phyloP scores from a whole-genome alignment of 2,113 vertebrate species.

The Rhabdornis inornatus region DNA sequence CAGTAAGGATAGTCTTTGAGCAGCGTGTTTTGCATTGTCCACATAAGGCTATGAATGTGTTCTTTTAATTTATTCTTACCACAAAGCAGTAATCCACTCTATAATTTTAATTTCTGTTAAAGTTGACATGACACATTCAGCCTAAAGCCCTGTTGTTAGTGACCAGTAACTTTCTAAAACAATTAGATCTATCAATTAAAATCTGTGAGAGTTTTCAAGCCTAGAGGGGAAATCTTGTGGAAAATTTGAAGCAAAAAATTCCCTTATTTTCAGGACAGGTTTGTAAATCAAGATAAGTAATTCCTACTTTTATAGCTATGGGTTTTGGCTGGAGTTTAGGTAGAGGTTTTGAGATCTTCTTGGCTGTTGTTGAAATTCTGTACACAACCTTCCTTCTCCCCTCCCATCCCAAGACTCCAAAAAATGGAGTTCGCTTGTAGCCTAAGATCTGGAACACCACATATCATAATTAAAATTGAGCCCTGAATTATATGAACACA shows the following conservation, averaged over 20 bases:
- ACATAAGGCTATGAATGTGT: background rate
- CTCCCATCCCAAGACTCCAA: background rate
- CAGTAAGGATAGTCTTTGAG: background rate
- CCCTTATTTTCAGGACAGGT: background rate
- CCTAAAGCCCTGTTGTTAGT: background rate
- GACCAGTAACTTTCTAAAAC: background rate
- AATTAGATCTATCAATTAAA: background rate
- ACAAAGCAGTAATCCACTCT: background rate
- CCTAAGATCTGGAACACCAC: background rate
- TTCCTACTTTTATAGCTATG: background rate
- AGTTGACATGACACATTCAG: background rate
- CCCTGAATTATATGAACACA: background rate
- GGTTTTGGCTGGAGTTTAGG: background rate
- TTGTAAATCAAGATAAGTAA: background rate
- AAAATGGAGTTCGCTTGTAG: background rate
- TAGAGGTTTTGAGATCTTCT: background rate
- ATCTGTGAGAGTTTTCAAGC: background rate
- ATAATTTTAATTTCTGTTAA: background rate
- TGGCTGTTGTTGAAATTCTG: background rate
- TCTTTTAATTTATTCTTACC: background rate
- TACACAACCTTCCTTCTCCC: background rate
- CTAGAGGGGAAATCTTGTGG: background rate
- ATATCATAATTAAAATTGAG: background rate
- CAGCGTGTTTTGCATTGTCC: background rate
- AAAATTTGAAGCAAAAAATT: background rate